Evolutionary conservation across 2,113 vertebrate genomes (phyloP).

Genomic region (Strigops habroptila): DNA sequence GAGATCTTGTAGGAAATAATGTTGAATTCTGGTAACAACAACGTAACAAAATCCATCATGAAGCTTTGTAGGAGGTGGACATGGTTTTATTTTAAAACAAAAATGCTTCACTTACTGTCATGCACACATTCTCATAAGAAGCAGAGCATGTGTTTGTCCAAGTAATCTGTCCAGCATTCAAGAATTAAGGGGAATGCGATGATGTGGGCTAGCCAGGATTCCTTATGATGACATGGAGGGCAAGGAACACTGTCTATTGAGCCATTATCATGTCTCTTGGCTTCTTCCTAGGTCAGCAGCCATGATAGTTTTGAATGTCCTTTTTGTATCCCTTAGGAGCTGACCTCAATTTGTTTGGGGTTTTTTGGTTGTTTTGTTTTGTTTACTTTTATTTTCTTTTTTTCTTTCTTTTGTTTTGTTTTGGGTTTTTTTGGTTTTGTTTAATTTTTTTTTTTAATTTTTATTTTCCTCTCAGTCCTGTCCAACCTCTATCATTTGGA

Average conservation of each 20-base stretch:
- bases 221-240: neutral
- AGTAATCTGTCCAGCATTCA: neutral
- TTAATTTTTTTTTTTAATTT: neutral
- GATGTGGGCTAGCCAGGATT: neutral
- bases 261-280: neutral
- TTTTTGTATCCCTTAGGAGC: neutral
- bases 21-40: neutral
- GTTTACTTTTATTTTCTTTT: too few species aligned
- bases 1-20: neutral
- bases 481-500: neutral
- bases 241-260: neutral
- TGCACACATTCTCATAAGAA: neutral
- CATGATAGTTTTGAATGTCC: neutral
- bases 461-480: neutral
- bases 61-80: neutral
- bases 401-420: neutral
- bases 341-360: neutral
- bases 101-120: neutral
- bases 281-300: neutral
- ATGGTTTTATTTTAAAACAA: neutral
- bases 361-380: neutral
- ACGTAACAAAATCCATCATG: neutral
- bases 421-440: neutral
- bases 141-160: neutral
- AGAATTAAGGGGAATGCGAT: neutral